A percentile compares a stretch with the other conserved stretches of the same genome.
Conservation (phyloP, 2,113 vertebrate species). For the Strix aluco region DNA sequence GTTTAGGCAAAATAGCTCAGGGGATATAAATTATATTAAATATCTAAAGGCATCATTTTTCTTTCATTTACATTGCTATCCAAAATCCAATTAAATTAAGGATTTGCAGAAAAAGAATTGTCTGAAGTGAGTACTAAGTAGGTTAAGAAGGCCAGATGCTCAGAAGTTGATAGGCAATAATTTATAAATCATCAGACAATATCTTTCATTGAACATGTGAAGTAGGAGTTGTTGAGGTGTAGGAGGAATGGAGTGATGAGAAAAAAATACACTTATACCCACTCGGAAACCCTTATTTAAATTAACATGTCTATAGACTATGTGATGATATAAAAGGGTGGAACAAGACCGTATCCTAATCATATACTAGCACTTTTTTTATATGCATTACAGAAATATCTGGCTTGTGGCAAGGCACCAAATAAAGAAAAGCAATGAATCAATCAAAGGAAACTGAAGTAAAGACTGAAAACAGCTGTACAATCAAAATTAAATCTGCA, state of each 20-base stretch:
- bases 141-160: neutral
- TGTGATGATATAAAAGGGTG: neutral
- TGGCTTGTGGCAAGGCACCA: neutral
- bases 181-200: neutral
- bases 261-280: neutral
- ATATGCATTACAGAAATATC: neutral
- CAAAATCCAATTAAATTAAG: neutral
- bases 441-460: slow-evolving; percentile 7
- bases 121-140: neutral
- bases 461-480: neutral
- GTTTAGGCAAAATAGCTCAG: neutral
- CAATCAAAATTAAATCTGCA: slow-evolving; percentile 34
- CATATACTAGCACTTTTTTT: neutral
- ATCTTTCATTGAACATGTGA: neutral
- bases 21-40: neutral
- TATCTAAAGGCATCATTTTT: neutral
- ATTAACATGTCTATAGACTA: neutral
- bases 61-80: neutral
- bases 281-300: neutral
- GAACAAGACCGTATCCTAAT: neutral
- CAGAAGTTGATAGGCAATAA: neutral
- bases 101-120: neutral
- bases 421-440: neutral
- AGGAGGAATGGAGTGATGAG: neutral
- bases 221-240: neutral